Evolutionary conservation across 2,113 vertebrate species (phyloP).

Genomic region (Notarius lentiginosus): DNA sequence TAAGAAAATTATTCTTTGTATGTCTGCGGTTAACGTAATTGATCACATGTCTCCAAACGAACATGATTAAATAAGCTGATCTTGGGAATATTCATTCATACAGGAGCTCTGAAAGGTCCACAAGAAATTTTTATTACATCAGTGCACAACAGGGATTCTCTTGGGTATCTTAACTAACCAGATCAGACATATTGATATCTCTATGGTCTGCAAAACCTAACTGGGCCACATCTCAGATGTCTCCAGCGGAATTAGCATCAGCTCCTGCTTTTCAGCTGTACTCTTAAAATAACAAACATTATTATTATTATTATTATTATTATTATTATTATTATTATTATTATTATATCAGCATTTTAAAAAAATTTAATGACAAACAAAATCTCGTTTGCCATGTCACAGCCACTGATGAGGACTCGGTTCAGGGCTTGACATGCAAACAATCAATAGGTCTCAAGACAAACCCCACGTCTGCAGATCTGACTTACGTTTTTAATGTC

Average conservation of each 20-base stretch:
- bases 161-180: slow-evolving; percentile 5
- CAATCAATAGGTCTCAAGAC: background rate
- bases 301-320: background rate
- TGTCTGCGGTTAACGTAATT: background rate
- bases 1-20: background rate
- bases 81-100: background rate
- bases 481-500: slow-evolving; percentile 93
- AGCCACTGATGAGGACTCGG: background rate
- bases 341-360: background rate
- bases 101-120: background rate
- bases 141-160: background rate
- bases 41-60: background rate
- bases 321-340: too few relatives aligned
- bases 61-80: slow-evolving; percentile 14
- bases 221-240: background rate
- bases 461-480: background rate
- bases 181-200: background rate
- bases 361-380: background rate
- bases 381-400: background rate
- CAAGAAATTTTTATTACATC: slow-evolving; percentile 14
- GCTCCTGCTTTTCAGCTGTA: background rate
- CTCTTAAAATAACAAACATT: background rate
- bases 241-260: background rate
- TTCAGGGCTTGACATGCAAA: background rate
- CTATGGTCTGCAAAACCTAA: background rate